Percentiles rank a stretch among this genome's conserved stretches.
These are phyloP conservation scores for Meta bourneti DNA, from an alignment of 2,888 invertebrate genomes.

Conservation along the genomic window DNA sequence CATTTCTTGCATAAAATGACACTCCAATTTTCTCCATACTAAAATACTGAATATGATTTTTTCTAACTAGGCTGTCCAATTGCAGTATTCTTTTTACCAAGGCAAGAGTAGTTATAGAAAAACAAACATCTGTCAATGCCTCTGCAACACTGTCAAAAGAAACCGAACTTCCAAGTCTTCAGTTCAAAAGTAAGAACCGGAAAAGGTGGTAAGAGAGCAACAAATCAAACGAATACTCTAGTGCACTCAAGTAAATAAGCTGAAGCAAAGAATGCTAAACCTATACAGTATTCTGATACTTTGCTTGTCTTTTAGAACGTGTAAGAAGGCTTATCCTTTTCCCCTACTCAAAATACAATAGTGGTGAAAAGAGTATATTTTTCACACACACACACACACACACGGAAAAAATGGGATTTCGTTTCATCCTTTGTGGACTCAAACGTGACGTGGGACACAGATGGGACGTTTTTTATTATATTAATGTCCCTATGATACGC, in stretches of 20 bases:
- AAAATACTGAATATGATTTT: no score
- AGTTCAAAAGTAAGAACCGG: background rate
- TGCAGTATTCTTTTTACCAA: no score
- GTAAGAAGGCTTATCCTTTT: slow-evolving; percentile 16
- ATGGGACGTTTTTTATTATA: slow-evolving; percentile 52
- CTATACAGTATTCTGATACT: background rate
- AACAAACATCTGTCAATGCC: no score
- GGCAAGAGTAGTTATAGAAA: no score
- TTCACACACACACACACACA: background rate
- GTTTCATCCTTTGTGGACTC: slow-evolving; percentile 3
- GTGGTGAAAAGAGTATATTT: background rate
- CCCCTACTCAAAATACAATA: background rate
- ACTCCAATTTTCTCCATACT: no score
- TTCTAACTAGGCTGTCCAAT: no score
- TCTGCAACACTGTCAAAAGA: no score
- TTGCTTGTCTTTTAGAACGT: slow-evolving; percentile 28
- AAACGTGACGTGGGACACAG: slow-evolving; percentile 43
- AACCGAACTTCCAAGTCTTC: no score
- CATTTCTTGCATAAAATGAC: no score
- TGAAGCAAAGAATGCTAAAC: slow-evolving; percentile 1
- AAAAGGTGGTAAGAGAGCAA: background rate
- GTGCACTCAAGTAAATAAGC: background rate
- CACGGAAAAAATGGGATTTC: slow-evolving; percentile 43
- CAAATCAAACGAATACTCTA: slow-evolving; percentile 38
- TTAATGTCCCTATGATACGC: slow-evolving; percentile 18